Conservation (phyloP, 2,888 invertebrate genomes). For the Bursaphelenchus okinawaensis region DNA sequence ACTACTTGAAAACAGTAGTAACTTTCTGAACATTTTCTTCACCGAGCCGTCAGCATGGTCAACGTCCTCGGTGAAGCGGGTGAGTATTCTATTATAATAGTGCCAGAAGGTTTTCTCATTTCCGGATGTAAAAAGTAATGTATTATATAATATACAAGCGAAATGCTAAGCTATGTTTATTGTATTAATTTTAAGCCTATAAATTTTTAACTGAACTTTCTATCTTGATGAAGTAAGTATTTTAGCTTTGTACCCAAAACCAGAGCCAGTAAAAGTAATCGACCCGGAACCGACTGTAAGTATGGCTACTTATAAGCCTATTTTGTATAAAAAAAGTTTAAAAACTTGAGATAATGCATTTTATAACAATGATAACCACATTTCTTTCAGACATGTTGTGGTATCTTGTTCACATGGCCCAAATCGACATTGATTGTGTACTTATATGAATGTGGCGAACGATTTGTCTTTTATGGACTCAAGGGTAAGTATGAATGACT, state of each 20-base stretch:
- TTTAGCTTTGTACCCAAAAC: slow-evolving; percentile 8
- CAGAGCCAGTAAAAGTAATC: not conserved
- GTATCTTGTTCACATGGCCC: slow-evolving; percentile 3
- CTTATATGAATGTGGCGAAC: not conserved
- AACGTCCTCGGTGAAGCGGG: slow-evolving; percentile 12
- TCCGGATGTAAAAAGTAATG: no score
- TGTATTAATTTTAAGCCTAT: no score
- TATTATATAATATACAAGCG: not conserved
- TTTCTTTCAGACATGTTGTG: slow-evolving; percentile 11
- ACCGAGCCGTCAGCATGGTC: not conserved
- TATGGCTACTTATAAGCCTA: not conserved
- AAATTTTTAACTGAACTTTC: no score
- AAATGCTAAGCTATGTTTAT: no score
- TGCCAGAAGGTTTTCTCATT: not conserved
- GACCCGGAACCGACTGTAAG: slow-evolving; percentile 11
- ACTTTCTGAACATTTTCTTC: no score
- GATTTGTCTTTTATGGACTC: slow-evolving; percentile 4
- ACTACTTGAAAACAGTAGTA: no score
- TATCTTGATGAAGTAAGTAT: no score
- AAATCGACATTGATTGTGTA: not conserved
- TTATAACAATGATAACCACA: no score
- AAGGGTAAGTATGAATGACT: not conserved
- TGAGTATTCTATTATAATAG: not conserved
- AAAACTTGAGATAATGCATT: no score
- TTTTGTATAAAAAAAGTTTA: no score